phyloP scores from a whole-genome alignment of 2,113 vertebrate species.

The Amazona vittata region DNA sequence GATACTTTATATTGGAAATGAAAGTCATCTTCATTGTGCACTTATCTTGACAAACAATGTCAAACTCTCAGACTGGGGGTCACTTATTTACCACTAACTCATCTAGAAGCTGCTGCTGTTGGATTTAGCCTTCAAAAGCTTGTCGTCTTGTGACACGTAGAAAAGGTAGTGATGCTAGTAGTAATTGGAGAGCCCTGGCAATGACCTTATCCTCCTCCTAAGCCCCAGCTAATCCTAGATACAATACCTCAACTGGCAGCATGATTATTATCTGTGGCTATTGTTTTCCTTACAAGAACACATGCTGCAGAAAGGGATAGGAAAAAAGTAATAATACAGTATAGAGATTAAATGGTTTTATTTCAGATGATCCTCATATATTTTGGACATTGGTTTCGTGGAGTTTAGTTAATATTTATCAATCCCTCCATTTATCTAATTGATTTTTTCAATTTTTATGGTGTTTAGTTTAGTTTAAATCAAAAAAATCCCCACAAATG shows the following conservation, averaged over 20 bases:
- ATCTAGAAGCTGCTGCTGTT: constrained; percentile 59
- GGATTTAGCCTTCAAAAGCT: constrained; percentile 76
- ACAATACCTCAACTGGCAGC: constrained; percentile 66
- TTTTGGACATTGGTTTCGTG: background rate
- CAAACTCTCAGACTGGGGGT: constrained; percentile 53
- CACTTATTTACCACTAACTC: constrained; percentile 71
- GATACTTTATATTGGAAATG: constrained; percentile 37
- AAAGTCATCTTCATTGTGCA: constrained; percentile 73
- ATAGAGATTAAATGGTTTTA: constrained; percentile 51
- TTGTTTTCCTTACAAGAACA: background rate
- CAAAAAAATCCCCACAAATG: background rate
- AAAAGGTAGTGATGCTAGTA: constrained; percentile 56
- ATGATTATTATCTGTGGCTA: constrained; percentile 61
- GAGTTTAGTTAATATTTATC: constrained; percentile 12
- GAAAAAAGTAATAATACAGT: constrained; percentile 21
- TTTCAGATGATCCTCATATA: background rate
- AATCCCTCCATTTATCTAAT: background rate
- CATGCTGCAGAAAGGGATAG: constrained; percentile 6
- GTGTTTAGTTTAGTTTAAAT: background rate
- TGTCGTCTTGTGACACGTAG: constrained; percentile 64
- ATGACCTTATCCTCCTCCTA: constrained; percentile 75
- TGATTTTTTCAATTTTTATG: background rate
- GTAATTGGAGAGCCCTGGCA: constrained; percentile 74
- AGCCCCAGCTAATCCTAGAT: constrained; percentile 62
- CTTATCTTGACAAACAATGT: constrained; percentile 71